phyloP scores from a whole-genome alignment of 2,797 vertebrate genomes.

The Somateria mollissima region DNA sequence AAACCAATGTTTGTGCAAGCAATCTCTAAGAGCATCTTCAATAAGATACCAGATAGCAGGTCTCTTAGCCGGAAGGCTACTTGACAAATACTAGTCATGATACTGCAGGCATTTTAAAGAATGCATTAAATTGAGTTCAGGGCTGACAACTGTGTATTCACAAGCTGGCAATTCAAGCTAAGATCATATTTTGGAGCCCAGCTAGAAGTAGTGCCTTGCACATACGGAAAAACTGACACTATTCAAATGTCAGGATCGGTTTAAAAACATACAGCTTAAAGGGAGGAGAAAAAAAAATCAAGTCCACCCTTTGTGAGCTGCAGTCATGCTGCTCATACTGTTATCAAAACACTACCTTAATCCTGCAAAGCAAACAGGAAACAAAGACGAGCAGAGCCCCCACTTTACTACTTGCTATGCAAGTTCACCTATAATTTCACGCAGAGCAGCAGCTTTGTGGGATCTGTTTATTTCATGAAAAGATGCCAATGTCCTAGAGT shows the following conservation, averaged over 20 bases:
- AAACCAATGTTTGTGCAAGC: neutral
- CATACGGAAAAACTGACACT: conserved; percentile 45
- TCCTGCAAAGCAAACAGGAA: conserved; percentile 58
- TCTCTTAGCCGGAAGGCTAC: conserved; percentile 38
- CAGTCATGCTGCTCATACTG: neutral
- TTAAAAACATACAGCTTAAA: conserved; percentile 39
- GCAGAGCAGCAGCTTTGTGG: conserved; percentile 56
- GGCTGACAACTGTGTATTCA: conserved; percentile 46
- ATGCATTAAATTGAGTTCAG: conserved; percentile 31
- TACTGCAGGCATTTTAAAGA: conserved; percentile 56
- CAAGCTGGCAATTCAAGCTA: conserved; percentile 51
- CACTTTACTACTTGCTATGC: neutral
- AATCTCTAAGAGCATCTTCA: conserved; percentile 36
- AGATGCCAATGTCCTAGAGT: conserved; percentile 59
- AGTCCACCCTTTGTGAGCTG: conserved; percentile 13
- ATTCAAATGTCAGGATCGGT: conserved; percentile 17
- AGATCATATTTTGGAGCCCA: conserved; percentile 35
- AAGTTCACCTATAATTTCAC: conserved; percentile 68
- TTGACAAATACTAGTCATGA: conserved; percentile 62
- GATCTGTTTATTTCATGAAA: conserved; percentile 66
- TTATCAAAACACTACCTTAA: conserved; percentile 56
- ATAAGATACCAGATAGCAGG: conserved; percentile 42
- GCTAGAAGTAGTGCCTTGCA: conserved; percentile 19
- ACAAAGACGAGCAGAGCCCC: conserved; percentile 56
- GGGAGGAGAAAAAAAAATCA: conserved; percentile 36